phyloP scores from a whole-genome alignment of 2,888 invertebrate species.

The Exocentrus adspersus region DNA sequence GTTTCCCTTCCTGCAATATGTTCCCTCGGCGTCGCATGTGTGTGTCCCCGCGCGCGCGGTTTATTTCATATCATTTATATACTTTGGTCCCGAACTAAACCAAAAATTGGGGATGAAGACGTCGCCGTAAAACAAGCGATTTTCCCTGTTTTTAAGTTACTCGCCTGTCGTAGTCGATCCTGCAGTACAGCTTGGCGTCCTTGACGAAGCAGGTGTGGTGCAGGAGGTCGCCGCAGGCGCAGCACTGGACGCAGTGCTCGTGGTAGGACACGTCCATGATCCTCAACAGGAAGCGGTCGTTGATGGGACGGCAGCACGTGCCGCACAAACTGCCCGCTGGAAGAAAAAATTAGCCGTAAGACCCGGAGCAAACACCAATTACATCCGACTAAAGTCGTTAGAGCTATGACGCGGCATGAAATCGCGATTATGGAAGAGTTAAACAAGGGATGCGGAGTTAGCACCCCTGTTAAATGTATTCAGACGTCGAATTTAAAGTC shows the following conservation, averaged over 20 bases:
- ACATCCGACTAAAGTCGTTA: too few relatives aligned
- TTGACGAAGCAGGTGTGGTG: conserved; percentile 80
- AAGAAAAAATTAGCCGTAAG: too few relatives aligned
- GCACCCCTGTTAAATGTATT: conserved; percentile 56
- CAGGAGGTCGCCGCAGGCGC: conserved; percentile 75
- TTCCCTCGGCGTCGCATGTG: conserved; percentile 57
- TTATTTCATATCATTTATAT: conserved; percentile 58
- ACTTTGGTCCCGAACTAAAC: neutral
- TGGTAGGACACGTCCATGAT: conserved; percentile 81
- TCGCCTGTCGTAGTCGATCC: conserved; percentile 82
- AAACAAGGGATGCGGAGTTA: conserved; percentile 60
- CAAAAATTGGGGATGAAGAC: too few relatives aligned
- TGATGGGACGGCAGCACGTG: conserved; percentile 76
- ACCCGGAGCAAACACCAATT: too few relatives aligned
- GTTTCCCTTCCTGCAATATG: conserved; percentile 49
- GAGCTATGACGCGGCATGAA: conserved; percentile 62
- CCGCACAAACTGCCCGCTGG: conserved; percentile 69
- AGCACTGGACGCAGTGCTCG: conserved; percentile 80
- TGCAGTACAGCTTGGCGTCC: conserved; percentile 80
- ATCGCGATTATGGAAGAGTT: conserved; percentile 62
- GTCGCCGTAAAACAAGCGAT: too few relatives aligned
- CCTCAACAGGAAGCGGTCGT: conserved; percentile 79
- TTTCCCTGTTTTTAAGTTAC: too few relatives aligned
- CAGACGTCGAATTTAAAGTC: conserved; percentile 41
- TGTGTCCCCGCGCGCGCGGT: conserved; percentile 54